Base-by-base conservation (phyloP, 2,888 invertebrate species). In the Tetropium fuscum region DNA sequence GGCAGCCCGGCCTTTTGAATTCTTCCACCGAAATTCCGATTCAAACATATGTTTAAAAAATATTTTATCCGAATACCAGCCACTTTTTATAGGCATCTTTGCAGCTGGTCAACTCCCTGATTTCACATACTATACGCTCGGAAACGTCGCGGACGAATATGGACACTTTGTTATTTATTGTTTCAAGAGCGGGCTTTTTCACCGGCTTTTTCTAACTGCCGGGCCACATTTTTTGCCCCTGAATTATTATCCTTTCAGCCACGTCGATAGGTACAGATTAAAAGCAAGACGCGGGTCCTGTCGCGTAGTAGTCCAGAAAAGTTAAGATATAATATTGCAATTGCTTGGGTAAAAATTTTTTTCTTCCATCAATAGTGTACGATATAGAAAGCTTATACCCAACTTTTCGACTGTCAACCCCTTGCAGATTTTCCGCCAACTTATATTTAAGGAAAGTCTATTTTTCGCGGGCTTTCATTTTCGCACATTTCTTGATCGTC, bases 41-140 rank as follows among this genome's bases (percentile, higher is more conserved):
- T 77, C 79, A 75, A 78, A 81, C 81, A 81, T 78, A 79, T 81
- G 81, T 81, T 81, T 80, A 81, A 81, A 81, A 81, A 81, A 81
- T 81, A 81, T 78, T 78, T 80, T 78, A 80, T 78, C 76, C 78
- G 76, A 79, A 80, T 80, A 78, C 78, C 79, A 71, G 74, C 77
- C 71, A 73, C 75, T 75, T 68, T 68, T 68, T 68, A 63, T 66
- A 72, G 69, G 64, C 73, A 69, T 70, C 71, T 66, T 73, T 73
- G 76, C 74, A 74, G 75, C 73, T 75, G 74, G 73, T 63, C 69
- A 68, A 73, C 68, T 72, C 70, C 64, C 63, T 71, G 72, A 73
- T 73, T 73, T 71, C 71, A 69, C 69, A 69, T 72, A 70, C 68
- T 73, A 60, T 63, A 66, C 64, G 63, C 30, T 65, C 44, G 54